Evolutionary conservation across 2,888 invertebrate genomes (phyloP), one percentile per base, ranked within the genome.

Genomic region (Mythimna loreyi): DNA sequence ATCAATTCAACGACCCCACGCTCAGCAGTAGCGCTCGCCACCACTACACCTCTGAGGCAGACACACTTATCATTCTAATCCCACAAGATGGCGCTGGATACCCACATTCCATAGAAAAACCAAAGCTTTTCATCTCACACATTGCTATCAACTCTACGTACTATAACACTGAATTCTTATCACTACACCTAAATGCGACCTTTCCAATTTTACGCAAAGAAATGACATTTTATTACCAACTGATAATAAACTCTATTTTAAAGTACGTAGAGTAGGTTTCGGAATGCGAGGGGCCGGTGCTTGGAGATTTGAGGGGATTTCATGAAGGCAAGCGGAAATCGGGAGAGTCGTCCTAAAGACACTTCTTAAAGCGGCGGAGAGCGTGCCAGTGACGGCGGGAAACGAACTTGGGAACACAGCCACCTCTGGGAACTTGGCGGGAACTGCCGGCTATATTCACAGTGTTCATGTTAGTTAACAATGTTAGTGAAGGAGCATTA

Each of bases 311-410:
- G 62, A 72, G 75, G 69, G 80, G 77, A 88, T 88, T 85, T 85
- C 78, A 65, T 83, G 84, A 87, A 89, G 88, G 89, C 85, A 87
- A 85, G 80, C 87, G 90, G 90, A 89, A 90, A 90, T 90, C 90
- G 88, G 88, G 81, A 78, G 87, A 87, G 82, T 86, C 85, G 86
- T 87, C 84, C 84, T 85, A 82, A 84, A 88, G 88, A 91, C 90
- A 88, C 86, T 86, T 84, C 74, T 81, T 75, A 78, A 78, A 83
- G 82, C 40, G 47, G 49, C 8, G 5, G 60, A 49, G 47, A 30
- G 50, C 55, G 73, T 62, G 71, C 23, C 49, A 79, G 43, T 75
- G 66, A 68, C 21, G 49, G 78, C 82, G 72, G 56, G 43, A 25
- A 45, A 59, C 72, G 61, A 70, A 21, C 0, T 40, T 11, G 40